Evolutionary conservation across 2,113 vertebrate species (phyloP).

Genomic region (Sisor rabdophorus): DNA sequence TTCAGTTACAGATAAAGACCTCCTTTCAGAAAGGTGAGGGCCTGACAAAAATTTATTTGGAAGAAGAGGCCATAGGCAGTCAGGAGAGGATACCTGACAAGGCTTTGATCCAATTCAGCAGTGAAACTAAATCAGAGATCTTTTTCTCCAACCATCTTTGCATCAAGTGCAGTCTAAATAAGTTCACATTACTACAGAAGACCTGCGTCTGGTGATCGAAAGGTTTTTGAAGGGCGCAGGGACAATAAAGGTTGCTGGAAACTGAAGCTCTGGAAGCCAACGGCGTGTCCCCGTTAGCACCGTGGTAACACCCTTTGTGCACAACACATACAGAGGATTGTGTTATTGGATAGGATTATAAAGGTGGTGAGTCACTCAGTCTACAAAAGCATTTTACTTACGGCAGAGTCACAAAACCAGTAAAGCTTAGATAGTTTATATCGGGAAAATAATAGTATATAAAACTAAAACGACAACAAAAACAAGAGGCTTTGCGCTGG

Average conservation of each 20-base stretch:
- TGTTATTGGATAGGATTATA: conserved; percentile 44
- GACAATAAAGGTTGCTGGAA: conserved; percentile 29
- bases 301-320: conserved; percentile 56
- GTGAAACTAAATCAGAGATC: conserved; percentile 18
- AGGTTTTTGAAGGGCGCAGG: conserved; percentile 20
- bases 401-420: conserved; percentile 25
- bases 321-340: conserved; percentile 32
- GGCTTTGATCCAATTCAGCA: conserved; percentile 13
- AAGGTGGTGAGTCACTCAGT: conserved; percentile 46
- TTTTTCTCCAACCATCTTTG: background rate
- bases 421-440: conserved; percentile 27
- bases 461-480: background rate
- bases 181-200: conserved; percentile 31
- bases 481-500: no score
- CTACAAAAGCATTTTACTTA: conserved; percentile 39
- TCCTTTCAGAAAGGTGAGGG: conserved; percentile 36
- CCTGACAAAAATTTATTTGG: background rate
- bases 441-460: conserved; percentile 28
- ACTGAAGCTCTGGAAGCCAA: conserved; percentile 37
- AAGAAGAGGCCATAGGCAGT: conserved; percentile 12
- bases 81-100: conserved; percentile 8
- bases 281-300: conserved; percentile 25
- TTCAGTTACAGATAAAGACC: conserved; percentile 47
- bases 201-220: conserved; percentile 14
- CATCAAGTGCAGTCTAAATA: conserved; percentile 6